These are phyloP conservation scores for Sylvia atricapilla DNA, from an alignment of 2,113 vertebrate genomes.

Conservation along the genomic window DNA sequence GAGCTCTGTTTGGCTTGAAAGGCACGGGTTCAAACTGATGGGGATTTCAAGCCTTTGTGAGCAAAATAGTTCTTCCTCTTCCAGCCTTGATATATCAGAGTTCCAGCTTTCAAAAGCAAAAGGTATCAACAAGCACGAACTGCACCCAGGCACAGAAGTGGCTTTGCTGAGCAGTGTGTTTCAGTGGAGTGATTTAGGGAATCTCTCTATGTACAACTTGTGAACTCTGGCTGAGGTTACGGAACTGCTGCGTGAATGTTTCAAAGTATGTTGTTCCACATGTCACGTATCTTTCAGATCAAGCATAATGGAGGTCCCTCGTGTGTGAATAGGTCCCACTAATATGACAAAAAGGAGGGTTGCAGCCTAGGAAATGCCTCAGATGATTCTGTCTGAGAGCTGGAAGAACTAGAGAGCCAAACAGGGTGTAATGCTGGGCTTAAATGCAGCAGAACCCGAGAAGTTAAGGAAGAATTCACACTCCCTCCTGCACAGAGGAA, in stretches of 20 bases:
- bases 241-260: neutral
- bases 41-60: slow-evolving; percentile 23
- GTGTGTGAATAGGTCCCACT: neutral
- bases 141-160: neutral
- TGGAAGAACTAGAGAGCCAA: neutral
- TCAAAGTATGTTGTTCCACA: slow-evolving; percentile 16
- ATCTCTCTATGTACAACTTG: neutral
- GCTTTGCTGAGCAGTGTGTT: neutral
- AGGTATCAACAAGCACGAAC: neutral
- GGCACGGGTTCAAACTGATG: neutral
- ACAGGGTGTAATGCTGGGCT: neutral
- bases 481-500: neutral
- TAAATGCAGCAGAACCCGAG: neutral
- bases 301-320: neutral
- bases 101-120: slow-evolving; percentile 26
- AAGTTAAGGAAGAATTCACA: neutral
- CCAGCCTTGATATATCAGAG: slow-evolving; percentile 1
- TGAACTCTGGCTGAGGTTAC: slow-evolving; percentile 39
- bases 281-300: slow-evolving; percentile 5
- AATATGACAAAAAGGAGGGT: neutral
- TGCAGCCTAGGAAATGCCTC: neutral
- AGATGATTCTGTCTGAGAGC: slow-evolving; percentile 12
- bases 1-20: slow-evolving; percentile 21
- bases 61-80: neutral
- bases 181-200: neutral